phyloP scores from a whole-genome alignment of 2,888 invertebrate genomes.

The Hololepta plana region DNA sequence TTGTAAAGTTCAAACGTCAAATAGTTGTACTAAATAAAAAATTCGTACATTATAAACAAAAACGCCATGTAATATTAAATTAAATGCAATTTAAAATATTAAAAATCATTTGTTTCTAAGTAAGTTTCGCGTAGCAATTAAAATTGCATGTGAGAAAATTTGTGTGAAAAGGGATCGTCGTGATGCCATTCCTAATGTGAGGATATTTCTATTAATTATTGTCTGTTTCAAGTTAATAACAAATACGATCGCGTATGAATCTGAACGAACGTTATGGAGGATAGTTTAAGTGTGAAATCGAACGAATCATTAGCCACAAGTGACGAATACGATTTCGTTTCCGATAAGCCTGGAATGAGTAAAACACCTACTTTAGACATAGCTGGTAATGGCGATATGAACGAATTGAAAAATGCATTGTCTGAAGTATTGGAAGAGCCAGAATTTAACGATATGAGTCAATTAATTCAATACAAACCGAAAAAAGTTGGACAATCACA shows the following conservation, averaged over 20 bases:
- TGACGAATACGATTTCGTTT: conserved; percentile 53
- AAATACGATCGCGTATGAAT: too few species aligned
- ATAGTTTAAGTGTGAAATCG: conserved; percentile 47
- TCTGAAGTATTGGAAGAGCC: conserved; percentile 33
- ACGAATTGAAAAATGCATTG: conserved; percentile 40
- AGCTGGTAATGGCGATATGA: conserved; percentile 41
- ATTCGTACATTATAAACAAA: too few species aligned
- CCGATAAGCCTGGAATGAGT: conserved; percentile 29
- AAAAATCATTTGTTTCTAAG: too few species aligned
- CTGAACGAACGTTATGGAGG: conserved; percentile 49
- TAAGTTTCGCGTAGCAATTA: too few species aligned
- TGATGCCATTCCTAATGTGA: too few species aligned
- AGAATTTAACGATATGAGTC: conserved; percentile 14
- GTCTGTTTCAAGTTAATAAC: conserved; percentile 29
- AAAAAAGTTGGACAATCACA: conserved; percentile 32
- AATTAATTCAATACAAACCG: conserved; percentile 17
- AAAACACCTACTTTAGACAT: conserved; percentile 39
- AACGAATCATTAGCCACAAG: conserved; percentile 50
- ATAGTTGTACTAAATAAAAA: too few species aligned
- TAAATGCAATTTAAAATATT: too few species aligned
- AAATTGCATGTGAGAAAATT: too few species aligned
- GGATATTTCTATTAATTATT: conserved; percentile 32
- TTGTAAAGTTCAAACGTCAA: too few species aligned
- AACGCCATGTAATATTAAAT: too few species aligned
- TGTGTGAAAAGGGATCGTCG: too few species aligned